Base-by-base conservation (phyloP, 1,140 invertebrate species). In the Sycophila sp. region DNA sequence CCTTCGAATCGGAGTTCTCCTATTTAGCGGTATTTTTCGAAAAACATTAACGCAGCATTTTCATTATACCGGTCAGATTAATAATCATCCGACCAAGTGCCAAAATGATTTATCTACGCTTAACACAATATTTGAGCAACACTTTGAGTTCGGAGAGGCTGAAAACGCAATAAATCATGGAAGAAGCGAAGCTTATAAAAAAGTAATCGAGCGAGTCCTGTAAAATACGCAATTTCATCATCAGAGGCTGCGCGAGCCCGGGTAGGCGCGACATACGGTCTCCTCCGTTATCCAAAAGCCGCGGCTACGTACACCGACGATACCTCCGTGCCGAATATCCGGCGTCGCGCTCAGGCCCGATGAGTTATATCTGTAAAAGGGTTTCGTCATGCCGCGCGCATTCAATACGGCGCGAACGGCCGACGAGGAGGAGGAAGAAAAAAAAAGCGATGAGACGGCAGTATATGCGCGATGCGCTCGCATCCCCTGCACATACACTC, bases 361-460 rank as follows among this genome's bases (percentile, higher is more conserved):
- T 62, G 56, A 51, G 56, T 69, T 68, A 59, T n/a, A n/a, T 51
- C 42, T 49, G n/a, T n/a, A 69, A 69, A 69, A 69, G 56, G 67
- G 67, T 69, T 69, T 69, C 58, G 67, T 69, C 67, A 69, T 69
- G 17, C 56, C 42, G 24, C 10, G 2, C 11, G 1, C 42, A 19
- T 38, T 19, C 45, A 26, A 49, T 49, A n/a, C n/a, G 15, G 32
- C 59, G 19, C 11, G 34, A 51, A 62, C 36, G 38, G 51, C 3
- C 32, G 47, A 34, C n/a, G 15, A 40, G 10, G 38, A 38, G 22
- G 4, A 58, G 19, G 2, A 24, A 11, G 17, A 19, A 19, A 8
- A n/a, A n/a, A 49, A 15, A 55, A 22, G 55, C 55, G 76, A 74
- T 73, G 77, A 78, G 47, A 60, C 45, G 53, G 68, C 58, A 56